These are phyloP conservation scores for Oeneis ivallda DNA, from an alignment of 2,888 invertebrate genomes.

Conservation along the genomic window DNA sequence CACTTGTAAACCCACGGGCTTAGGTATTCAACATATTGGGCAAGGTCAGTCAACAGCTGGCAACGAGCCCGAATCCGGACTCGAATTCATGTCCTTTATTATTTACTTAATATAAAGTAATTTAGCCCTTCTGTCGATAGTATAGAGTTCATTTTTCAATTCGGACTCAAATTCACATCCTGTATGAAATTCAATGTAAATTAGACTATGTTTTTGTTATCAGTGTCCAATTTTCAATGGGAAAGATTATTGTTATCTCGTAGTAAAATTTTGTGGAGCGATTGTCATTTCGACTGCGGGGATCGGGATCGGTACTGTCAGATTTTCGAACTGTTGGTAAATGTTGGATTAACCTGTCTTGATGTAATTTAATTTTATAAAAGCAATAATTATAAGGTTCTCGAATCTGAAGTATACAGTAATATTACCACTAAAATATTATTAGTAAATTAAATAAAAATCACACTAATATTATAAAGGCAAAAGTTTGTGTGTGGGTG, in stretches of 20 bases:
- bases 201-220: conserved; percentile 30
- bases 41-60: conserved; percentile 47
- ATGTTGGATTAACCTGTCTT: conserved; percentile 15
- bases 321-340: background rate
- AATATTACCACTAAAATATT: no score
- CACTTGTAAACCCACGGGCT: conserved; percentile 22
- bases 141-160: conserved; percentile 39
- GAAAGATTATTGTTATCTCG: conserved; percentile 20
- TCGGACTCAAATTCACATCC: conserved; percentile 36
- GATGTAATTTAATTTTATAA: background rate
- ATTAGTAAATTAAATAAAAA: no score
- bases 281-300: conserved; percentile 12
- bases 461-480: no score
- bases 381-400: background rate
- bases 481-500: no score
- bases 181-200: conserved; percentile 29
- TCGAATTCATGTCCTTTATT: conserved; percentile 35
- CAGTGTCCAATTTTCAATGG: conserved; percentile 40
- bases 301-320: conserved; percentile 15
- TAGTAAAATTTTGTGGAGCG: background rate
- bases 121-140: conserved; percentile 34
- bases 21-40: conserved; percentile 44
- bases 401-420: no score
- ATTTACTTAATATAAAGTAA: conserved; percentile 26
- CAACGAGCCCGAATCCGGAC: conserved; percentile 42